Evolutionary conservation across 2,888 invertebrate species (phyloP), one percentile per base, ranked within the genome.

Genomic region (Crocallis elinguaria): DNA sequence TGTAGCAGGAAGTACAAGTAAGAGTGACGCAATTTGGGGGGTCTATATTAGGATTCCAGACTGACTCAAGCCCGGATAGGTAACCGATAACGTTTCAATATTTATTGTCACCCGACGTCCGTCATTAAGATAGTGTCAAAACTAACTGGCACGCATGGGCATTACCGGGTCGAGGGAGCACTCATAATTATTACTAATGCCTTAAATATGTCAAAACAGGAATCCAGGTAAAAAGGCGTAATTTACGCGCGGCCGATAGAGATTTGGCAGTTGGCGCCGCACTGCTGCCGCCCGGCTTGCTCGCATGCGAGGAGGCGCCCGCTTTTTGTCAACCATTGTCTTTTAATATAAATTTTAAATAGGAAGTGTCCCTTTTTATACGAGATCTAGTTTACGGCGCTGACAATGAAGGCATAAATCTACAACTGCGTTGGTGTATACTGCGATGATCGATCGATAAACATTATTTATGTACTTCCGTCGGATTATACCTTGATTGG

Each of bases 161-260:
- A 76, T 77, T 86, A 86, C 85, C 69, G 77, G 75, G 73, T 71
- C 75, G 74, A 75, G 74, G 77, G 77, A 84, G 86, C 87, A 88
- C 88, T 91, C 91, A 91, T 91, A 91, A 91, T 91, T 91, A 90
- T 91, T 91, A 91, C 89, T 89, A 91, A 91, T 91, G 86, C 90
- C 88, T 91, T 91, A 89, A 90, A 90, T 91, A 90, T 91, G 91
- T 91, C 91, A 91, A 91, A 91, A 91, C 91, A 91, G 89, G 89
- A 88, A 90, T 89, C 88, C 90, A 91, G 91, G 91, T 91, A 91
- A 90, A 90, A 90, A 90, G 88, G 86, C 87, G 88, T 90, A 89
- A 91, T 91, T 90, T 91, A 91, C 90, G 90, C 88, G 86, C 84
- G 88, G 75, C 79, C 84, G 91, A 91, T 90, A 90, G 84, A 88